phyloP scores from a whole-genome alignment of 2,113 vertebrate genomes.

The Lates calcarifer region DNA sequence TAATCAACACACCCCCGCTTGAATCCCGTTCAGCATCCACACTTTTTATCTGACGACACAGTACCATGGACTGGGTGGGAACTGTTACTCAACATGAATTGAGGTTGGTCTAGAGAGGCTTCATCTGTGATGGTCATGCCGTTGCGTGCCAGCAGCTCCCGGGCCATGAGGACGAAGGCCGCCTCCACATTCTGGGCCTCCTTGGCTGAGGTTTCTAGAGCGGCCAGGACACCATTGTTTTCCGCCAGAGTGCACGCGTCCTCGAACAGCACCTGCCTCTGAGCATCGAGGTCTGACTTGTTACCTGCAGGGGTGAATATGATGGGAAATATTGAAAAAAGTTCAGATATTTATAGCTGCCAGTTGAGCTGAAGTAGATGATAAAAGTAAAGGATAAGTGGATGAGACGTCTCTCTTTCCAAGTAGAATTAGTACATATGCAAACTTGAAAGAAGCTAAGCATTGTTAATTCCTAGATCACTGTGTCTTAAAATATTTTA shows the following conservation, averaged over 20 bases:
- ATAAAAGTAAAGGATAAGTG: no score
- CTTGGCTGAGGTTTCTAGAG: conserved; percentile 93
- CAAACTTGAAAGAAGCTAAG: neutral
- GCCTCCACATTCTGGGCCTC: conserved; percentile 79
- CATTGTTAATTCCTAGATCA: no score
- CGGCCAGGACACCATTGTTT: conserved; percentile 88
- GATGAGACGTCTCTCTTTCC: no score
- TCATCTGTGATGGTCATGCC: conserved; percentile 75
- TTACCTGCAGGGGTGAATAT: conserved; percentile 85
- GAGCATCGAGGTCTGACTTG: conserved; percentile 88
- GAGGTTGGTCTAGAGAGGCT: conserved; percentile 70
- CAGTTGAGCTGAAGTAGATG: no score
- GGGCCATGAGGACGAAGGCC: conserved; percentile 78
- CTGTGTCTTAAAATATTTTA: no score
- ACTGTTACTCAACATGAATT: conserved; percentile 79
- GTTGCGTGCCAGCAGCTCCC: conserved; percentile 76
- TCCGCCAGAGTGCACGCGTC: conserved; percentile 93
- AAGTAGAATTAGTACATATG: no score
- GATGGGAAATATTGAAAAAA: neutral
- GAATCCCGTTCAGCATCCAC: conserved; percentile 82
- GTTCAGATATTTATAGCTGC: neutral
- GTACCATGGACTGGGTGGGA: conserved; percentile 83
- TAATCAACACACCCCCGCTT: neutral
- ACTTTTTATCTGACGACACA: conserved; percentile 75
- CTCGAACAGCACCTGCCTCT: conserved; percentile 91